phyloP scores from a whole-genome alignment of 1,140 invertebrate species.

The Procambarus clarkii region DNA sequence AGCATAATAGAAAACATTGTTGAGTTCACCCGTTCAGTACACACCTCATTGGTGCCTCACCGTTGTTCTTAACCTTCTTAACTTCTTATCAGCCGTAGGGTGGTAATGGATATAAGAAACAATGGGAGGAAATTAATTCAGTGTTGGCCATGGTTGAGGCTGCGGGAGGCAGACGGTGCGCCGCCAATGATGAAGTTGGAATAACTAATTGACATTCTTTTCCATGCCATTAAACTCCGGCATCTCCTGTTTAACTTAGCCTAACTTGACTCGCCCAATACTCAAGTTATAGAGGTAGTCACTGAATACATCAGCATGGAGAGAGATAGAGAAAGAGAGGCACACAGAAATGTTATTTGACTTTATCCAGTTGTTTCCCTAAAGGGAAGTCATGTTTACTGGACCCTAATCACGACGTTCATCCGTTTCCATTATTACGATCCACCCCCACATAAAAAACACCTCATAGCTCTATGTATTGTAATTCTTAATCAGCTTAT shows the following conservation, averaged over 20 bases:
- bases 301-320: neutral
- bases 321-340: conserved; percentile 18
- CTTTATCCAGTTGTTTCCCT: too few species aligned
- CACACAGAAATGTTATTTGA: neutral
- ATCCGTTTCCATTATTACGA: too few species aligned
- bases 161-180: neutral
- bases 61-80: conserved; percentile 2
- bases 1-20: neutral
- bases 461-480: too few species aligned
- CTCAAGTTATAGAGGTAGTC: conserved; percentile 26
- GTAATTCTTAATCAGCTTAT: too few species aligned
- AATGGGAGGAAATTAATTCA: neutral
- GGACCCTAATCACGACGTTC: too few species aligned
- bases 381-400: too few species aligned
- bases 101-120: neutral
- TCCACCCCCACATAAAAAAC: too few species aligned
- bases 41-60: neutral
- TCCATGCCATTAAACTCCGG: conserved; percentile 53
- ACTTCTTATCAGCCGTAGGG: conserved; percentile 11
- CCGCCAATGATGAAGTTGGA: neutral
- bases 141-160: neutral
- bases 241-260: conserved; percentile 46
- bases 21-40: neutral
- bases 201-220: conserved; percentile 57
- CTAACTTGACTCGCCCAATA: conserved; percentile 20